Base-by-base conservation (phyloP, 1,140 invertebrate species). In the Bombus confusus region DNA sequence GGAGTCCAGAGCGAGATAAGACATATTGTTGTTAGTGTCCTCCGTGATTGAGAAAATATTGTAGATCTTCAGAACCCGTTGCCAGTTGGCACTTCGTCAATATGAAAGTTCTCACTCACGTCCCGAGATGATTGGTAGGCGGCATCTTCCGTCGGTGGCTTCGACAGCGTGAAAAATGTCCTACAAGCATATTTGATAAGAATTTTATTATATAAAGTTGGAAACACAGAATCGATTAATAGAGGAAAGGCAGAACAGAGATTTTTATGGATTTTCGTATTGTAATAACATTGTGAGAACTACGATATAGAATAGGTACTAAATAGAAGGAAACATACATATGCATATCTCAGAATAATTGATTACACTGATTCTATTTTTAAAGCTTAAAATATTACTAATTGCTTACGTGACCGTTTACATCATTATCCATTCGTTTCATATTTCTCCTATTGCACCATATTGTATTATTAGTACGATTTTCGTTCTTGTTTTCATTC, bases 1-100 rank as follows among this genome's bases (percentile, higher is more conserved):
- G 75, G 94, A 95, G 90, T 95, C 95, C 84, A 95, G 90, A 83
- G 94, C 94, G 71, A 95, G 93, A 89, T 95, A 95, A 87, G 95
- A 95, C 95, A 95, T 95, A 92, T 92, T 93, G 91, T 82, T 88
- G 91, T 91, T 92, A 74, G 66, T 87, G 87, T 91, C 90, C 85
- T 92, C 90, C 92, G 91, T 92, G 87, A 87, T 87, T 80, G 85
- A 87, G 86, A 87, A 87, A 86, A 69, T 88, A 64, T 64, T 78
- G 22, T 37, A 43, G 43, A 72, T 71, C 72, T 43, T 85, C 18
- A 62, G 81, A 86, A 81, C 82, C 59, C 64, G 75, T 73, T 76
- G 82, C 78, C 66, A 59, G 43, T 72, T 31, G 52, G 39, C 83
- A 83, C 88, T 77, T 87, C 72, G 82, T 79, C 73, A 43, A 87